Base-by-base conservation (phyloP, 2,113 vertebrate genomes). In the Myotis brandtii region DNA sequence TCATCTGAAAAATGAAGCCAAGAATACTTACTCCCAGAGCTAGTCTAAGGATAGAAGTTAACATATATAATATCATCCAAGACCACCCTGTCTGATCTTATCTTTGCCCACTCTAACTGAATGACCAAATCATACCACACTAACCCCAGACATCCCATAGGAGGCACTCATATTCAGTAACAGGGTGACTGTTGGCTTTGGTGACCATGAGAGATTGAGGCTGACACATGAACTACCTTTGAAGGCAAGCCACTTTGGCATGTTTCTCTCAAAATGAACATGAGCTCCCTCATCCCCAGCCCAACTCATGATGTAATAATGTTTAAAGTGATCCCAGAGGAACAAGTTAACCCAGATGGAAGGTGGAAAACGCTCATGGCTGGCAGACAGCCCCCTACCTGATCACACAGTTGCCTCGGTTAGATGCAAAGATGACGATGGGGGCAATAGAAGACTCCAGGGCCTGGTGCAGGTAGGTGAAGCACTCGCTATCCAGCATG, bases 401-500 rank as follows among this genome's bases (percentile, higher is more conserved):
- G 97, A 99, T 98, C 88, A 99, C 97, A 81, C 99, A 99, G 98
- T 99, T 99, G 93, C 99, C 99, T 32, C 99, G 98, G 98, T 99
- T 99, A 37, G 99, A 99, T 75, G 99, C 99, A 17, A 99, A 99
- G 97, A 99, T 99, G 48, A 99, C 99, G 1, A 99, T 99, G 95
- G 99, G 99, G 1, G 99, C 98, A 79, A 99, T 99, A 77, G 99
- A 99, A 93, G 99, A 99, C 94, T 99, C 99, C 81, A 99, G 98
- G 0, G 99, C 99, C 21, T 99, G 98, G 94, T 99, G 99, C 94
- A 99, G 99, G 97, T 99, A 99, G 0, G 99, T 99, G 98, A 99
- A 99, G 97, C 99, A 99, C 94, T 99, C 99, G 1, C 99, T 99
- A 97, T 99, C 99, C 98, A 99, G 98, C 99, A 99, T 99, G 98